Conservation (phyloP, 2,113 vertebrate genomes). For the Epinephelus moara region DNA sequence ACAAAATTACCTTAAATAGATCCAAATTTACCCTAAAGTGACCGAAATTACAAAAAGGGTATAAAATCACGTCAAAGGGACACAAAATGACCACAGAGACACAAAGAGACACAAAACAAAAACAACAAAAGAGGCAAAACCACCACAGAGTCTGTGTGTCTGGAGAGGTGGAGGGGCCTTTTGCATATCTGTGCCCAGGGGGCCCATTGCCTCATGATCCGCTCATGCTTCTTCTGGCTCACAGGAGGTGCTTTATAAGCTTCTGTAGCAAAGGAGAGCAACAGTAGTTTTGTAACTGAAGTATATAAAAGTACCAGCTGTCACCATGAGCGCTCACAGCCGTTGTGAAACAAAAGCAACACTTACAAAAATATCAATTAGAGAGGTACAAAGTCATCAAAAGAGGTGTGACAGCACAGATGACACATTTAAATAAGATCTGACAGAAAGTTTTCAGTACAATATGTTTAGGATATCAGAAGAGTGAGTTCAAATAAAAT, state of each 20-base stretch:
- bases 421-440: background rate
- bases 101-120: too few species aligned
- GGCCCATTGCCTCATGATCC: too few species aligned
- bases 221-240: background rate
- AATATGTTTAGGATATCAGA: background rate
- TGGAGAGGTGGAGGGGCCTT: too few species aligned
- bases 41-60: too few species aligned
- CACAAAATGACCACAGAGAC: too few species aligned
- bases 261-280: background rate
- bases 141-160: too few species aligned
- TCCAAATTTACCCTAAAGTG: too few species aligned
- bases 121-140: too few species aligned
- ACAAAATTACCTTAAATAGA: too few species aligned
- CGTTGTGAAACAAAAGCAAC: slow-evolving; percentile 17
- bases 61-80: too few species aligned
- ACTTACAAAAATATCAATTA: slow-evolving; percentile 16
- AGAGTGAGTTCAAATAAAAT: background rate
- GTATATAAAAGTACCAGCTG: background rate
- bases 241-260: background rate
- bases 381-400: background rate
- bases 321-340: background rate
- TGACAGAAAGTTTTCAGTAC: background rate
- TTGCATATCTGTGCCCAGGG: too few species aligned
- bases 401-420: slow-evolving; percentile 11
- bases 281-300: background rate